Conservation (phyloP, 2,797 vertebrate genomes). For the Acridotheres tristis region DNA sequence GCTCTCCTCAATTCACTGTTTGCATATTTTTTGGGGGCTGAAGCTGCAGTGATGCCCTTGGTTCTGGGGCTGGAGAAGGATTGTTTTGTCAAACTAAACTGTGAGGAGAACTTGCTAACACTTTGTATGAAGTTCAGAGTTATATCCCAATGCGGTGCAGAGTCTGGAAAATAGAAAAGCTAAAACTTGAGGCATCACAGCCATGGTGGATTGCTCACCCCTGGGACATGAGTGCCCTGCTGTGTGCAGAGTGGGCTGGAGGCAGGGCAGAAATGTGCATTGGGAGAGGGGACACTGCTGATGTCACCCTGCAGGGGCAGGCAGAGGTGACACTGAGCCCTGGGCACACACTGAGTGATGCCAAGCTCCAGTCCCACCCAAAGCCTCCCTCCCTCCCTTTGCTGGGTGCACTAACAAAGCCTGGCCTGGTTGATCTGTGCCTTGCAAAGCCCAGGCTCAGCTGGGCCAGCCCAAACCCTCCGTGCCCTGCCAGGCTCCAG, state of each 20-base stretch:
- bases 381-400: background rate
- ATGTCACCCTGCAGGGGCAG: background rate
- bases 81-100: too few species aligned
- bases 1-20: too few species aligned
- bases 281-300: background rate
- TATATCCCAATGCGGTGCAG: too few species aligned
- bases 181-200: too few species aligned
- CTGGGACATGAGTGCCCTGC: background rate
- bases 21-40: too few species aligned
- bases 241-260: background rate
- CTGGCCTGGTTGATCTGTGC: background rate
- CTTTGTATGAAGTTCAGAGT: too few species aligned
- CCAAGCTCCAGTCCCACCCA: background rate
- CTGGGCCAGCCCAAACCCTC: accelerated
- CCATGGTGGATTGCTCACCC: too few species aligned
- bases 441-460: background rate
- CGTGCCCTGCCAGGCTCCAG: background rate
- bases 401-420: background rate
- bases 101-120: too few species aligned
- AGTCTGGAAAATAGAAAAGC: too few species aligned
- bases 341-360: background rate
- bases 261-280: background rate
- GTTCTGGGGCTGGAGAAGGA: too few species aligned
- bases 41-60: too few species aligned
- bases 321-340: background rate